phyloP scores from a whole-genome alignment of 2,113 vertebrate species.

The Tautogolabrus adspersus region DNA sequence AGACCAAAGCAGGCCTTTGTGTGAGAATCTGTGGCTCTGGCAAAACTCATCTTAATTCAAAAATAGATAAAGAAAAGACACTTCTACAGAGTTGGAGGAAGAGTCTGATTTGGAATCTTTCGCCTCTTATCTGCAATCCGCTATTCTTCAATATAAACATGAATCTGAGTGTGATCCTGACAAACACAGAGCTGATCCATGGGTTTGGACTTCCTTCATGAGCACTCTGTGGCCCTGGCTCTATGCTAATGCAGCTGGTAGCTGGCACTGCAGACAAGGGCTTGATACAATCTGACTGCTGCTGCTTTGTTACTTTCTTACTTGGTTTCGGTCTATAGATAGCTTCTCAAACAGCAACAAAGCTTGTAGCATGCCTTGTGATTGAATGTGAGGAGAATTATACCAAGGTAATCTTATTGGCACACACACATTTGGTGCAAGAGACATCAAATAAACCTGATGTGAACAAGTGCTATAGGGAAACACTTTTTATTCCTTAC shows the following conservation, averaged over 20 bases:
- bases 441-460: constrained; percentile 60
- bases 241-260: constrained; percentile 75
- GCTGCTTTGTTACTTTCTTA: constrained; percentile 69
- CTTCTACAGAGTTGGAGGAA: constrained; percentile 29
- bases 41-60: constrained; percentile 47
- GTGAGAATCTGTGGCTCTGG: constrained; percentile 61
- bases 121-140: constrained; percentile 32
- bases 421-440: constrained; percentile 52
- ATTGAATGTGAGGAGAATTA: constrained; percentile 59
- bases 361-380: constrained; percentile 64
- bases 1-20: constrained; percentile 72
- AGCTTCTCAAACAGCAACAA: constrained; percentile 71
- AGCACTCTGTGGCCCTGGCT: constrained; percentile 64
- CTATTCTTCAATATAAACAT: constrained; percentile 9
- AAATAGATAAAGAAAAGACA: constrained; percentile 59
- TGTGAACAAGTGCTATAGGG: constrained; percentile 38
- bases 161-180: constrained; percentile 61
- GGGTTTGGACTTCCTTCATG: constrained; percentile 68
- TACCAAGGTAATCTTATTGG: constrained; percentile 65
- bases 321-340: constrained; percentile 68
- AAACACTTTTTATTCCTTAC: constrained; percentile 56
- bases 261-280: constrained; percentile 70
- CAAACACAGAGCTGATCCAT: constrained; percentile 53
- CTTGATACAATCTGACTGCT: constrained; percentile 76
- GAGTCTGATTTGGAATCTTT: constrained; percentile 42